These are phyloP conservation scores for Homalodisca vitripennis DNA, from an alignment of 1,140 invertebrate species.

Conservation along the genomic window DNA sequence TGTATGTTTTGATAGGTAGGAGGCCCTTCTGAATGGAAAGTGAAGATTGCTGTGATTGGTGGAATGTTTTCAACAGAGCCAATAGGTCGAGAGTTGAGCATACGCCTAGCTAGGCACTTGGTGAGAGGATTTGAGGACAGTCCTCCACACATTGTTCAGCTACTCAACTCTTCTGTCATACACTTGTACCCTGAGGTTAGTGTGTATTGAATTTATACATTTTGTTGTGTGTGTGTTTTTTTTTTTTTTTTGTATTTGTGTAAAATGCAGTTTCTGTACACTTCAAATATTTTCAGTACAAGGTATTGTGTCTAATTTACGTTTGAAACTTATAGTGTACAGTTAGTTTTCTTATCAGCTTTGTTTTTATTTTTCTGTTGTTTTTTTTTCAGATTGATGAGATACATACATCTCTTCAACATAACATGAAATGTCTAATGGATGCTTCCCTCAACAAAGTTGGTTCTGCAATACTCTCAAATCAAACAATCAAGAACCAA, in stretches of 20 bases:
- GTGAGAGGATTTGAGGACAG: slow-evolving; percentile 64
- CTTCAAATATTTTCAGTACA: not conserved
- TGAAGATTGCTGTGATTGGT: slow-evolving; percentile 78
- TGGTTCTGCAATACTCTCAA: slow-evolving; percentile 34
- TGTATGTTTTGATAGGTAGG: slow-evolving; percentile 40
- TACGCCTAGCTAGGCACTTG: slow-evolving; percentile 81
- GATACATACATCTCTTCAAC: not conserved
- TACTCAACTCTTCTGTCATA: slow-evolving; percentile 31
- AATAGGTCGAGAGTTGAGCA: slow-evolving; percentile 76
- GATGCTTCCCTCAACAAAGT: slow-evolving; percentile 25
- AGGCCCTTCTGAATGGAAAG: slow-evolving; percentile 72
- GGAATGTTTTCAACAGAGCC: slow-evolving; percentile 82
- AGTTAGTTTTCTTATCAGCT: not conserved
- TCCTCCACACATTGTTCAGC: slow-evolving; percentile 58
- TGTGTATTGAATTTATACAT: too few relatives aligned
- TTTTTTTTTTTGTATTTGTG: not conserved
- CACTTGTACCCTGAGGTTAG: slow-evolving; percentile 21
- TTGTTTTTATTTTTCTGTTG: not conserved
- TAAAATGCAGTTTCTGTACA: not conserved
- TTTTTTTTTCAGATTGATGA: slow-evolving; percentile 11
- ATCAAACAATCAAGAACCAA: slow-evolving; percentile 21
- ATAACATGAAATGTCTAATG: slow-evolving; percentile 8
- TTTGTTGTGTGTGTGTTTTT: too few relatives aligned
- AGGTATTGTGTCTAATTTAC: too few relatives aligned
- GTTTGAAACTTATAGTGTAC: too few relatives aligned